Percentiles rank a stretch among this genome's conserved stretches.
phyloP scores from a whole-genome alignment of 2,113 vertebrate genomes.

The Sarotherodon lohbergeri region DNA sequence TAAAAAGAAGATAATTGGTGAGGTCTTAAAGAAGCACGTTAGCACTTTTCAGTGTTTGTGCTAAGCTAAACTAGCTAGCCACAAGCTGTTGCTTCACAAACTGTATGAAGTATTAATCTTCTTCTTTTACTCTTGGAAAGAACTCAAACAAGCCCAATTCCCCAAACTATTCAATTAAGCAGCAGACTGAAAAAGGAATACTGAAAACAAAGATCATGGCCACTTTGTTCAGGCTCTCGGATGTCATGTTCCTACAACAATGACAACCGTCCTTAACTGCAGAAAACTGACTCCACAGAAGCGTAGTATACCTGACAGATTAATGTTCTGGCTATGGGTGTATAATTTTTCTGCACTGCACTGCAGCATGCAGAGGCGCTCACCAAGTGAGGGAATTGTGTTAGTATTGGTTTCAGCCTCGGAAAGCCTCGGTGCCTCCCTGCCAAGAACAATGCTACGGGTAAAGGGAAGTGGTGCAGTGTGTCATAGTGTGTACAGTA shows the following conservation, averaged over 20 bases:
- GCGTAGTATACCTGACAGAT: not conserved
- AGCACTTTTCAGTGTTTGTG: not conserved
- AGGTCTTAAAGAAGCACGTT: not conserved
- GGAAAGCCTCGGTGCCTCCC: not conserved
- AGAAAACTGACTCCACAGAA: not conserved
- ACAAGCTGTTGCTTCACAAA: not conserved
- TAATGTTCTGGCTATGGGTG: not conserved
- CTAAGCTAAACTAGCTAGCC: not conserved
- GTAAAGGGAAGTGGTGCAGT: slow-evolving; percentile 5
- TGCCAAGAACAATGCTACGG: not conserved
- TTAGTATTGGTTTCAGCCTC: slow-evolving; percentile 15
- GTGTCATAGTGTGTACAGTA: not conserved
- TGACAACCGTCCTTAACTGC: not conserved
- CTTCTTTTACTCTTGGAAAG: not conserved
- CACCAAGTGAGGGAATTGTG: not conserved
- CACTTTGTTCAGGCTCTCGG: no score
- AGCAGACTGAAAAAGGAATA: not conserved
- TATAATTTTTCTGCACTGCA: slow-evolving; percentile 10
- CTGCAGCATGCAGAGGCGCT: slow-evolving; percentile 20
- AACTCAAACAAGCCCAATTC: not conserved
- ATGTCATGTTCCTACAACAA: not conserved
- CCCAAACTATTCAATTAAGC: not conserved
- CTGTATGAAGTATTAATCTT: not conserved
- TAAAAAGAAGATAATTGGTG: not conserved
- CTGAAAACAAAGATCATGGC: not conserved